phyloP scores from a whole-genome alignment of 1,140 invertebrate species.

The Zaprionus inermis region DNA sequence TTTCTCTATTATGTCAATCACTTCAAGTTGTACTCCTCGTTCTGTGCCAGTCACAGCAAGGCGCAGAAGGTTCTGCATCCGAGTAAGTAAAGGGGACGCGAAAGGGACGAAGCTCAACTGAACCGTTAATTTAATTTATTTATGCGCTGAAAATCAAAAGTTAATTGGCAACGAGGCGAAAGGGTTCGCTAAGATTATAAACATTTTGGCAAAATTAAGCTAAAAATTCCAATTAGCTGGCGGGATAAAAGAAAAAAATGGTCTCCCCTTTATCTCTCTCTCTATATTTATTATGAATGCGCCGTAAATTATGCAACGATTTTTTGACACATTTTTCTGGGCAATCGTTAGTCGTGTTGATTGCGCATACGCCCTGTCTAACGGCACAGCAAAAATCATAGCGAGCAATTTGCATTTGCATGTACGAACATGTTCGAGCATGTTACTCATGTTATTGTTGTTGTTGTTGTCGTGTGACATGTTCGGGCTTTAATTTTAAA shows the following conservation, averaged over 20 bases:
- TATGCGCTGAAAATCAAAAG: neutral
- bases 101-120: too few species aligned
- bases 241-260: neutral
- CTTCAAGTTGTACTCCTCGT: slow-evolving; percentile 99
- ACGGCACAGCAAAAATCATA: slow-evolving; percentile 11
- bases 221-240: neutral
- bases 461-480: too few species aligned
- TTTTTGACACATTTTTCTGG: neutral
- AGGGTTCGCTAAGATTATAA: neutral
- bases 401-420: slow-evolving; percentile 27
- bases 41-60: slow-evolving; percentile 99
- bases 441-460: too few species aligned
- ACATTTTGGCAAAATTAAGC: neutral
- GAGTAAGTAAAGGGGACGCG: slow-evolving; percentile 89
- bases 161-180: neutral
- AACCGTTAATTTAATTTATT: neutral
- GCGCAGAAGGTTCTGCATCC: slow-evolving; percentile 99
- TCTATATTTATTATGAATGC: neutral
- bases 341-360: neutral
- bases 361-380: slow-evolving; percentile 17
- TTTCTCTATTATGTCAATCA: slow-evolving; percentile 99
- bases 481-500: slow-evolving; percentile 24
- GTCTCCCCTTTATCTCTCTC: neutral
- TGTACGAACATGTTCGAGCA: neutral
- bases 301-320: neutral